Evolutionary conservation across 2,797 vertebrate species (phyloP).

Genomic region (Danionella dracula): DNA sequence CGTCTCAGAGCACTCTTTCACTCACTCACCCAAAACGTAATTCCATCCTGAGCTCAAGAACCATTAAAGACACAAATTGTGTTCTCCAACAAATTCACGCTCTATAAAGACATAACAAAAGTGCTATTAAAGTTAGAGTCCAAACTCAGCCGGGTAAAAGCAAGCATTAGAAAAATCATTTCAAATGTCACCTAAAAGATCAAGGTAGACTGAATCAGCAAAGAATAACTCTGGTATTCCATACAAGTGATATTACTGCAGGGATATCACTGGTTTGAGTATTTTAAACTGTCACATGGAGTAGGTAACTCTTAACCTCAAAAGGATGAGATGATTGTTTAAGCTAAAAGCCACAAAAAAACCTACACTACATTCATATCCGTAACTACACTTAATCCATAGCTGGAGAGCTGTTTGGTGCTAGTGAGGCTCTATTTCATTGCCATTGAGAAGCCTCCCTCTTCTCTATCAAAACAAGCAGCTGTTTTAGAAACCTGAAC

Average conservation of each 20-base stretch:
- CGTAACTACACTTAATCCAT: too few relatives aligned
- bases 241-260: slow-evolving; percentile 3
- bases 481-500: too few relatives aligned
- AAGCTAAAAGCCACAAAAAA: neutral
- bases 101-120: slow-evolving; percentile 38
- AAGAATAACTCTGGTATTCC: slow-evolving; percentile 18
- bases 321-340: neutral
- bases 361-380: too few relatives aligned
- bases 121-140: slow-evolving; percentile 38
- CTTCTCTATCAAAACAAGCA: too few relatives aligned
- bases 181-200: slow-evolving; percentile 29
- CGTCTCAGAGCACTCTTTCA: slow-evolving; percentile 18
- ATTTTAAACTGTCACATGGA: neutral
- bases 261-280: slow-evolving; percentile 17
- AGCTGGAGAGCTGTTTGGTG: too few relatives aligned
- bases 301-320: neutral
- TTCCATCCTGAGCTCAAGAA: slow-evolving; percentile 32
- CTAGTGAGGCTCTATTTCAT: too few relatives aligned
- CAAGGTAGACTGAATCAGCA: slow-evolving; percentile 39
- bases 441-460: too few relatives aligned
- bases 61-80: slow-evolving; percentile 49
- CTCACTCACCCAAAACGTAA: slow-evolving; percentile 31
- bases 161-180: slow-evolving; percentile 31
- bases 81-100: slow-evolving; percentile 42
- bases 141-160: slow-evolving; percentile 43